phyloP scores from a whole-genome alignment of 1,140 invertebrate species.

The Trachelipus rathkii region DNA sequence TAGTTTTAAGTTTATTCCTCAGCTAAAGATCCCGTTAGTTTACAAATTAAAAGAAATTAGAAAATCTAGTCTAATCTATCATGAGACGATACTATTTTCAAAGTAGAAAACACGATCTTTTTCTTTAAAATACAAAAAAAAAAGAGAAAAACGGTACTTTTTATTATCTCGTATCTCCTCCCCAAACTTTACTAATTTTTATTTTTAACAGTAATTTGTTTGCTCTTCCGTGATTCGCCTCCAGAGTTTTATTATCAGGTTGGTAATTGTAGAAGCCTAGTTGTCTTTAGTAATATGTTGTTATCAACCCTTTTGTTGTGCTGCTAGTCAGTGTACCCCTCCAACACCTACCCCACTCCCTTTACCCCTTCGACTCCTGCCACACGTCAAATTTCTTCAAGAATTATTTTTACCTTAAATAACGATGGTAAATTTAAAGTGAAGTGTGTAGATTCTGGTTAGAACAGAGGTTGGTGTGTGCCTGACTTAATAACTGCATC shows the following conservation, averaged over 20 bases:
- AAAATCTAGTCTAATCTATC: neutral
- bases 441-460: constrained; percentile 38
- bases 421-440: constrained; percentile 17
- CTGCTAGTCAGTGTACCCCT: constrained; percentile 29
- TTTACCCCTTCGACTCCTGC: constrained; percentile 28
- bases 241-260: constrained; percentile 42
- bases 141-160: neutral
- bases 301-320: constrained; percentile 26
- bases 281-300: constrained; percentile 17
- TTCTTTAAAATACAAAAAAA: neutral
- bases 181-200: constrained; percentile 42
- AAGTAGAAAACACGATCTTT: constrained; percentile 5
- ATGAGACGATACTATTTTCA: constrained; percentile 2
- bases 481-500: constrained; percentile 4
- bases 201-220: constrained; percentile 44
- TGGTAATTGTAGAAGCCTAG: constrained; percentile 42
- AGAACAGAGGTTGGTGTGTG: constrained; percentile 27
- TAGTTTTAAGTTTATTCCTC: neutral
- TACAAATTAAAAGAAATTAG: neutral
- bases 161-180: constrained; percentile 31
- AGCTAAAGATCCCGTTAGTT: neutral
- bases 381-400: constrained; percentile 22
- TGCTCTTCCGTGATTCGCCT: constrained; percentile 41
- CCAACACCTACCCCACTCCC: constrained; percentile 23
- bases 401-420: neutral